These are phyloP conservation scores for Nasonia vitripennis DNA, from an alignment of 1,140 invertebrate species.

Conservation along the genomic window DNA sequence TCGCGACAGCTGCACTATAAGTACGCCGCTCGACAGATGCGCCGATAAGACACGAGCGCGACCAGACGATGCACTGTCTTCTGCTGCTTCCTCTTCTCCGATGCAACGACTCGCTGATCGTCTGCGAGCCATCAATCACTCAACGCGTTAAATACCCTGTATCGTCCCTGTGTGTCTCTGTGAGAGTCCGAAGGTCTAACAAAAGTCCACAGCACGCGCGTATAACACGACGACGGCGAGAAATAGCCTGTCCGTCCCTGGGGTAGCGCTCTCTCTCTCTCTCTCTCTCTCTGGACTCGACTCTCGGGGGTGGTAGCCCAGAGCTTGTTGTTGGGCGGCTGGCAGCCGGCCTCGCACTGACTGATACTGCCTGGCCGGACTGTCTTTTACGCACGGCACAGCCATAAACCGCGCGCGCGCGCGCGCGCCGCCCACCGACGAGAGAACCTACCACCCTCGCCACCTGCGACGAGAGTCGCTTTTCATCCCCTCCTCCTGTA, in stretches of 20 bases:
- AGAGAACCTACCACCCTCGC: conserved; percentile 56
- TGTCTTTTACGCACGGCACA: conserved; percentile 23
- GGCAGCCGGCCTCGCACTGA: conserved; percentile 73
- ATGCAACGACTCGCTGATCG: neutral
- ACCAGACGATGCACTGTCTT: neutral
- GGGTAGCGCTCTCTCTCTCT: no score
- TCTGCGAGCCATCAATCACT: neutral
- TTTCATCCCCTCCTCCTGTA: neutral
- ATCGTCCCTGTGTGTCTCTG: no score
- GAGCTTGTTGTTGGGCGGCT: conserved; percentile 68
- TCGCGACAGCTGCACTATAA: neutral
- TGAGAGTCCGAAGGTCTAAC: no score
- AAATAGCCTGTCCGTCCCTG: no score
- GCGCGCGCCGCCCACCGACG: conserved; percentile 55
- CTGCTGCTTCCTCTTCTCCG: neutral
- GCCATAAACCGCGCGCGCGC: conserved; percentile 57
- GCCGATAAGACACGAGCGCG: neutral
- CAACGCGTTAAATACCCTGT: no score
- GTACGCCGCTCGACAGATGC: neutral
- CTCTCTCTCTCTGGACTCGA: no score
- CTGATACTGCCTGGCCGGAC: conserved; percentile 56
- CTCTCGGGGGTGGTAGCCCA: neutral
- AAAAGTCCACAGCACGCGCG: no score
- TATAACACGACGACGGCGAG: no score
- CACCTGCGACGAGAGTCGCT: neutral